phyloP scores from a whole-genome alignment of 1,140 invertebrate genomes.

The Neoseiulus cucumeris region DNA sequence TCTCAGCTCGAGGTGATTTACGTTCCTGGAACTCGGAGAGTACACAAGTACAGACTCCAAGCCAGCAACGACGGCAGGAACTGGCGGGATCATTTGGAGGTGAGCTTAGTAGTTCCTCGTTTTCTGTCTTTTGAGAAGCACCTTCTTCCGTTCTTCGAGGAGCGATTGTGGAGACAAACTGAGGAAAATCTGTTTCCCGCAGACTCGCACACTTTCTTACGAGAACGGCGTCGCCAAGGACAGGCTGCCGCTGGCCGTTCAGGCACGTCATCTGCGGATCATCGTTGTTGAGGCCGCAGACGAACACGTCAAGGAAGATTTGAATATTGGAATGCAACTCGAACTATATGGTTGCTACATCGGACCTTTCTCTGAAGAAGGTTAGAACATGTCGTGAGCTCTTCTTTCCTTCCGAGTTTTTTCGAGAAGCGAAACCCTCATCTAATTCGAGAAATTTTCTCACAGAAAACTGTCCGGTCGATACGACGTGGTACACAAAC shows the following conservation, averaged over 20 bases:
- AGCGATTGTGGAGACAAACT: background rate
- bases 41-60: slow-evolving; percentile 16
- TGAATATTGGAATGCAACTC: background rate
- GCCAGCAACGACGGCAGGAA: slow-evolving; percentile 18
- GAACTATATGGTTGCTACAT: slow-evolving; percentile 1
- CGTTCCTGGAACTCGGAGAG: slow-evolving; percentile 13
- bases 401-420: too few species aligned
- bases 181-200: background rate
- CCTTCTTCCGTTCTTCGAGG: too few species aligned
- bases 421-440: too few species aligned
- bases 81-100: slow-evolving; percentile 14
- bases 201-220: background rate
- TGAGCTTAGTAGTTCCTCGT: background rate
- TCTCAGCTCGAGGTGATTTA: slow-evolving; percentile 15
- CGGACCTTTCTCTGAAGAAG: background rate
- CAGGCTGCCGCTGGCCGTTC: background rate
- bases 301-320: background rate
- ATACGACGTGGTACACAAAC: too few species aligned
- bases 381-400: too few species aligned
- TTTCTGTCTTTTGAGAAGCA: too few species aligned
- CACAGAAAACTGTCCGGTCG: too few species aligned
- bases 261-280: background rate
- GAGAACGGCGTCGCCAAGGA: background rate
- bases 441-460: too few species aligned
- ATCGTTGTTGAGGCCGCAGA: background rate